These are phyloP conservation scores for Monopterus albus DNA, from an alignment of 2,113 vertebrate genomes.

Conservation along the genomic window DNA sequence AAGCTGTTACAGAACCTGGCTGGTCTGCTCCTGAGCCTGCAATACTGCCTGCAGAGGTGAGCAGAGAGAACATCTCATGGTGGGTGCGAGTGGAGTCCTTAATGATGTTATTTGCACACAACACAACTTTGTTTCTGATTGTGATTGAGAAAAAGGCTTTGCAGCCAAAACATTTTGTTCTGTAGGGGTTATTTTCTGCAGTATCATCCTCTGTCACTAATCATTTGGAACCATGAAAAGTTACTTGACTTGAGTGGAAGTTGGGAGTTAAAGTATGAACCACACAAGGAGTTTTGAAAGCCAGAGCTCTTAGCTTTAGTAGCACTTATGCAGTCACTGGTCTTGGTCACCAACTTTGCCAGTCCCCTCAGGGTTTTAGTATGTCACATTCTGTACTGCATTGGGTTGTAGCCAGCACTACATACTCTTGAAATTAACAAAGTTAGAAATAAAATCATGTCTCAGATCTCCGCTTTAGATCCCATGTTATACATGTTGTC, in stretches of 20 bases:
- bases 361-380: background rate
- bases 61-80: too few species aligned
- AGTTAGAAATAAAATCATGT: background rate
- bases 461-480: conserved; percentile 1
- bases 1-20: too few species aligned
- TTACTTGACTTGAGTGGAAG: background rate
- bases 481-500: conserved; percentile 21
- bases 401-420: background rate
- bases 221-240: background rate
- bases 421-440: background rate
- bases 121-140: too few species aligned
- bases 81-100: too few species aligned
- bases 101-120: too few species aligned
- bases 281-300: background rate
- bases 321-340: background rate
- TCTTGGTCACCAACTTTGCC: background rate
- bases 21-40: too few species aligned
- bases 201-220: background rate
- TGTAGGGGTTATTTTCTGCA: background rate
- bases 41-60: too few species aligned
- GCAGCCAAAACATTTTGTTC: background rate
- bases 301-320: background rate
- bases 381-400: background rate
- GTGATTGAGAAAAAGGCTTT: background rate
- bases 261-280: background rate